Evolutionary conservation across 2,113 vertebrate genomes (phyloP).

Genomic region (Siphamia tubifer): DNA sequence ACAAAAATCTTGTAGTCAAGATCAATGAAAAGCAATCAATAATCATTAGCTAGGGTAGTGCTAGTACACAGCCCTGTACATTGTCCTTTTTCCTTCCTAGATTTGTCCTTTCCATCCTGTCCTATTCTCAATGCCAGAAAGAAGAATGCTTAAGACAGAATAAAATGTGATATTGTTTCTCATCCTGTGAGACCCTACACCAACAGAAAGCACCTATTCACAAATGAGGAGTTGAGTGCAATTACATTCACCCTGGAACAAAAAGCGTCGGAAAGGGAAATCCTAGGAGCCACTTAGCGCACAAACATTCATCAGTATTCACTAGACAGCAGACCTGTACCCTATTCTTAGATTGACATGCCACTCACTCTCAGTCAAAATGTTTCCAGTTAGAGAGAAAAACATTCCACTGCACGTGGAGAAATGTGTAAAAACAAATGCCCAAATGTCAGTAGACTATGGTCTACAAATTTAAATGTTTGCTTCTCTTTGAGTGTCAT

Average conservation of each 20-base stretch:
- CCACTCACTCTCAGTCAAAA: neutral
- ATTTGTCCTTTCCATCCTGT: neutral
- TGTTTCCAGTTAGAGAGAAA: neutral
- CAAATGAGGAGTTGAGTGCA: slow-evolving; percentile 22
- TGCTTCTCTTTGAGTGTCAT: neutral
- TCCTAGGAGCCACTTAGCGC: neutral
- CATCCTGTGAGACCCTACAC: slow-evolving; percentile 28
- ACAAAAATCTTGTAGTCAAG: slow-evolving; percentile 1
- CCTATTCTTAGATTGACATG: slow-evolving; percentile 18
- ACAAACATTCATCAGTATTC: slow-evolving; percentile 2
- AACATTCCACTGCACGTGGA: slow-evolving; percentile 4
- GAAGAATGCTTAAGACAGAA: slow-evolving; percentile 40
- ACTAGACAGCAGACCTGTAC: slow-evolving; percentile 1
- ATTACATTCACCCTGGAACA: slow-evolving; percentile 25
- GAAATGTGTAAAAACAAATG: neutral
- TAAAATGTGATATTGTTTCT: slow-evolving; percentile 26
- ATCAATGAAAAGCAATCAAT: slow-evolving; percentile 45
- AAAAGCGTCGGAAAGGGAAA: slow-evolving; percentile 34
- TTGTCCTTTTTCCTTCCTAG: neutral
- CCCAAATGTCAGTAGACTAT: neutral
- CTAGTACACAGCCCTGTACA: neutral
- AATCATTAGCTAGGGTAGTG: slow-evolving; percentile 7
- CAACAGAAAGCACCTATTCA: slow-evolving; percentile 41
- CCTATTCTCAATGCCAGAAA: slow-evolving; percentile 10
- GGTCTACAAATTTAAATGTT: neutral